Conservation (phyloP, 2,113 vertebrate genomes). For the Eublepharis macularius region DNA sequence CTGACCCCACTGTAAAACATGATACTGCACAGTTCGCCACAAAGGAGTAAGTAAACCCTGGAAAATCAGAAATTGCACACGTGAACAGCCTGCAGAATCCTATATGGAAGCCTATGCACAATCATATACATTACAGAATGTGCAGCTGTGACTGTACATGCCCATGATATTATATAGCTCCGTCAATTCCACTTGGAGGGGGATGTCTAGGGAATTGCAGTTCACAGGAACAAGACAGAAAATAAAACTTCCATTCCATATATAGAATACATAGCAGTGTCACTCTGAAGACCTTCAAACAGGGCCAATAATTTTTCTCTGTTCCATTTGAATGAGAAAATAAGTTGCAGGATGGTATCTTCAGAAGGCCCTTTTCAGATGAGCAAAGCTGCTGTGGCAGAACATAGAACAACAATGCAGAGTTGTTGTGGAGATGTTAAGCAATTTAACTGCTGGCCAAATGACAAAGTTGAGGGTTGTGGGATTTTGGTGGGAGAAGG, state of each 20-base stretch:
- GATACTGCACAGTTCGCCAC: no score
- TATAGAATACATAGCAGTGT: background rate
- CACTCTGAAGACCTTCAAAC: conserved; percentile 1
- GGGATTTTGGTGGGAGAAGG: no score
- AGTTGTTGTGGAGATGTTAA: no score
- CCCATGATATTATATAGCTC: background rate
- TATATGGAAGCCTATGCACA: background rate
- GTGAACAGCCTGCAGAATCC: background rate
- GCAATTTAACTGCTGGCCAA: no score
- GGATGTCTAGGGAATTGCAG: background rate
- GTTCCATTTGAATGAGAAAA: conserved; percentile 24
- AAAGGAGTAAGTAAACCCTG: background rate
- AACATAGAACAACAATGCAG: no score
- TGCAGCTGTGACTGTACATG: background rate
- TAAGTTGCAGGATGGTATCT: conserved; percentile 26
- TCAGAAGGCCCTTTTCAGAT: no score
- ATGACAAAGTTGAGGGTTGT: no score
- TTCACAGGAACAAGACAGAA: background rate
- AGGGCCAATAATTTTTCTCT: background rate
- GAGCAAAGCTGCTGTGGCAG: no score
- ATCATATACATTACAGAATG: background rate
- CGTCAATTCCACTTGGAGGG: background rate
- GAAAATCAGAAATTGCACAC: background rate
- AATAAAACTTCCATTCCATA: conserved; percentile 13
- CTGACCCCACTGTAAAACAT: no score